A percentile compares a stretch with the other conserved stretches of the same genome.
Conservation (phyloP, 2,113 vertebrate genomes). For the Saimiri boliviensis region DNA sequence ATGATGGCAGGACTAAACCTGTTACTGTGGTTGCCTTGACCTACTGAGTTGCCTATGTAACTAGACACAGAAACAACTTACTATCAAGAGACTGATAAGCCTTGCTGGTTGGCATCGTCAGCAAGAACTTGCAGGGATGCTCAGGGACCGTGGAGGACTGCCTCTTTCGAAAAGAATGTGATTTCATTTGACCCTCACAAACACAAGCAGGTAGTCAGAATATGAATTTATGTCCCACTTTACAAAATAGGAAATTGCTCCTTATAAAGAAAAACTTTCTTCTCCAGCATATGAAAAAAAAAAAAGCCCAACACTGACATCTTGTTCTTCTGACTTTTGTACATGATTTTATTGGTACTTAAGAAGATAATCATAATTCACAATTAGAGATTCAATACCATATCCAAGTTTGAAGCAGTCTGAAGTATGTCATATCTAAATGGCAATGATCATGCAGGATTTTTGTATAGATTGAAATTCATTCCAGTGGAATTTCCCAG, state of each 20-base stretch:
- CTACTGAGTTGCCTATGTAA: conserved; percentile 34
- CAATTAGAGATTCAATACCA: background rate
- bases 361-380: conserved; percentile 9
- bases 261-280: background rate
- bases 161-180: background rate
- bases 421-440: background rate
- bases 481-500: background rate
- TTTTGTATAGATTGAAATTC: background rate
- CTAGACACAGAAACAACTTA: conserved; percentile 48
- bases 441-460: background rate
- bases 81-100: conserved; percentile 18
- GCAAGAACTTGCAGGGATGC: background rate
- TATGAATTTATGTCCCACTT: background rate
- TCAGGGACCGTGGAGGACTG: background rate
- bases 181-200: background rate
- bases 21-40: background rate
- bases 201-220: background rate
- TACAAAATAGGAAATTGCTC: background rate
- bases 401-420: background rate
- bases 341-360: background rate
- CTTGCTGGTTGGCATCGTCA: background rate
- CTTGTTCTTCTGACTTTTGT: background rate
- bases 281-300: background rate
- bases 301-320: background rate
- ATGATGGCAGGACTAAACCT: background rate